Evolutionary conservation across 1,140 invertebrate species (phyloP).

Genomic region (Acarapis woodi): DNA sequence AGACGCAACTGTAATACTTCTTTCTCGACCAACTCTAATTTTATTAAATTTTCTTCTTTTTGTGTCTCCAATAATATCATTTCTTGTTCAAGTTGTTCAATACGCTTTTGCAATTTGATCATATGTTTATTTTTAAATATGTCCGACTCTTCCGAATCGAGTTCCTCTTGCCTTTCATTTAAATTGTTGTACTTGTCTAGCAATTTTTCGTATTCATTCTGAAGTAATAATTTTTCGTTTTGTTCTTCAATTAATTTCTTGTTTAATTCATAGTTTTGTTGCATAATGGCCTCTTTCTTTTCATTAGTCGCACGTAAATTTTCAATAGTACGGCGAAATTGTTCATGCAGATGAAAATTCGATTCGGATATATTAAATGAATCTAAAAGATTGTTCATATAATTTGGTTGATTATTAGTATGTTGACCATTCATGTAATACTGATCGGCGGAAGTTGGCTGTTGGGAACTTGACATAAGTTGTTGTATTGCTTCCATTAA

Average conservation of each 20-base stretch:
- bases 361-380: no score
- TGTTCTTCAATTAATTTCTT: conserved; percentile 33
- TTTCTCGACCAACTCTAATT: conserved; percentile 42
- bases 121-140: not conserved
- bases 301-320: conserved; percentile 39
- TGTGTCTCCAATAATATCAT: conserved; percentile 13
- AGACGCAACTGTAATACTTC: conserved; percentile 33
- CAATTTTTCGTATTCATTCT: conserved; percentile 33
- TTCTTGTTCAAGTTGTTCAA: conserved; percentile 12
- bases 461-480: conserved; percentile 13
- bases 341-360: conserved; percentile 16
- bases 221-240: conserved; percentile 48
- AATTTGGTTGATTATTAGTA: no score
- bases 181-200: not conserved
- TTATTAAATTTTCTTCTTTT: conserved; percentile 46
- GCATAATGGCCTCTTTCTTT: conserved; percentile 44
- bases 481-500: conserved; percentile 91
- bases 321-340: conserved; percentile 26
- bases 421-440: no score
- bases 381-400: no score
- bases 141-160: no score
- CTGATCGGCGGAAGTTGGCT: no score
- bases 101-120: conserved; percentile 16
- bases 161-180: no score
- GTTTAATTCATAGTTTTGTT: conserved; percentile 59